These are phyloP conservation scores for Microtus pennsylvanicus DNA, from an alignment of 2,113 vertebrate species.

Conservation along the genomic window DNA sequence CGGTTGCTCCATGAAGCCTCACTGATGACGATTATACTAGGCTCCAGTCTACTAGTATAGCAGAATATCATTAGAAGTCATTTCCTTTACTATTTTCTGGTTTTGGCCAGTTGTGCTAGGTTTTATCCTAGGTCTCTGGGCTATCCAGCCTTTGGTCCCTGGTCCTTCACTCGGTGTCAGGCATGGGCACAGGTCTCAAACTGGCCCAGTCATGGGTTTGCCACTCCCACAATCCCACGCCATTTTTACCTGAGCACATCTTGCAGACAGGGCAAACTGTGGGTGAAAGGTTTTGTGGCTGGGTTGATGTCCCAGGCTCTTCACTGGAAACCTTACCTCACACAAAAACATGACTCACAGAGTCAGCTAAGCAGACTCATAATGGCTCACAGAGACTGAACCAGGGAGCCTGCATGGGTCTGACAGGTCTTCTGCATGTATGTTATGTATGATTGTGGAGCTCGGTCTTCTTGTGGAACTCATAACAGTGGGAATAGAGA, in stretches of 20 bases:
- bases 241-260: neutral
- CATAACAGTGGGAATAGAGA: too few relatives aligned
- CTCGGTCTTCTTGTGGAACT: too few relatives aligned
- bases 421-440: neutral
- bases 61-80: neutral
- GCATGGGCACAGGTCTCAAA: neutral
- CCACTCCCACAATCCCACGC: neutral
- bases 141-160: neutral
- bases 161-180: neutral
- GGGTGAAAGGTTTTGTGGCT: neutral
- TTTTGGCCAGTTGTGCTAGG: neutral
- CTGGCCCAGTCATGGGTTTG: neutral
- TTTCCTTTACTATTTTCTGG: neutral
- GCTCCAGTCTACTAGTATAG: neutral
- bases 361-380: neutral
- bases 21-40: neutral
- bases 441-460: too few relatives aligned
- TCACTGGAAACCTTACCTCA: neutral
- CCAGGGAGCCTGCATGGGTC: neutral
- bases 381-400: neutral
- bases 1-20: neutral
- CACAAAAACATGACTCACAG: neutral
- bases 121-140: neutral
- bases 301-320: neutral
- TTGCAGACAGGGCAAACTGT: neutral